These are phyloP conservation scores for Isaurus tuberculatus DNA, from an alignment of 92 coral and sea anemone genomes.

Conservation along the genomic window DNA sequence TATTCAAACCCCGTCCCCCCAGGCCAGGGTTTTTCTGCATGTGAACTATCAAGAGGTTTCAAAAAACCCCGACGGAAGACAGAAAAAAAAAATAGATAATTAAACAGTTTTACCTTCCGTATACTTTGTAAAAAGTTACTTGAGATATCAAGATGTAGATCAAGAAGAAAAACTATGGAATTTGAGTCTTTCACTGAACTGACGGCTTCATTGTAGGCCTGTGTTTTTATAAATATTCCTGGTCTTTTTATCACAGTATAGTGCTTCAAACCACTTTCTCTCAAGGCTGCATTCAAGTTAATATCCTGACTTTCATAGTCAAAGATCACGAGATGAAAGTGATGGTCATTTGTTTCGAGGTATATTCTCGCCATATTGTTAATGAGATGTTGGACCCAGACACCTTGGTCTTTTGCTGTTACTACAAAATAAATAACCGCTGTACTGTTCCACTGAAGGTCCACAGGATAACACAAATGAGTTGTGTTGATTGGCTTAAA, in stretches of 20 bases:
- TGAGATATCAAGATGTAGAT: conserved; percentile 63
- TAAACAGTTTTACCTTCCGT: conserved; percentile 43
- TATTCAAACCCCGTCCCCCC: too few species aligned
- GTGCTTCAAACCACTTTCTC: conserved; percentile 45
- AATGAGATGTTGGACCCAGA: conserved; percentile 62
- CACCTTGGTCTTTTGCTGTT: conserved; percentile 49
- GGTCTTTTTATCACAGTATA: conserved; percentile 43
- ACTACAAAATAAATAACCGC: conserved; percentile 54
- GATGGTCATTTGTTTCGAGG: conserved; percentile 54
- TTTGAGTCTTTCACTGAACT: conserved; percentile 52
- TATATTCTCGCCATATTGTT: conserved; percentile 56
- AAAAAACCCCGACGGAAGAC: not conserved
- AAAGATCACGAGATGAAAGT: conserved; percentile 54
- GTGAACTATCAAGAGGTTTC: not conserved
- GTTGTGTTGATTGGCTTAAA: conserved; percentile 30
- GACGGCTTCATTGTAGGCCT: conserved; percentile 60
- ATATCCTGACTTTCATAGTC: conserved; percentile 58
- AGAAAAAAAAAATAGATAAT: too few species aligned
- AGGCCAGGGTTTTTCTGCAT: too few species aligned
- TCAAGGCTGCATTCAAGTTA: conserved; percentile 42
- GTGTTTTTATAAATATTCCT: conserved; percentile 53
- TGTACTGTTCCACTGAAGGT: conserved; percentile 54
- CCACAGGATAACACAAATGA: conserved; percentile 53
- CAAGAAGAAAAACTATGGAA: conserved; percentile 58
- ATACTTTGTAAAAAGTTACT: conserved; percentile 53